Conservation (phyloP, 2,888 invertebrate species). For the Diadromus collaris region DNA sequence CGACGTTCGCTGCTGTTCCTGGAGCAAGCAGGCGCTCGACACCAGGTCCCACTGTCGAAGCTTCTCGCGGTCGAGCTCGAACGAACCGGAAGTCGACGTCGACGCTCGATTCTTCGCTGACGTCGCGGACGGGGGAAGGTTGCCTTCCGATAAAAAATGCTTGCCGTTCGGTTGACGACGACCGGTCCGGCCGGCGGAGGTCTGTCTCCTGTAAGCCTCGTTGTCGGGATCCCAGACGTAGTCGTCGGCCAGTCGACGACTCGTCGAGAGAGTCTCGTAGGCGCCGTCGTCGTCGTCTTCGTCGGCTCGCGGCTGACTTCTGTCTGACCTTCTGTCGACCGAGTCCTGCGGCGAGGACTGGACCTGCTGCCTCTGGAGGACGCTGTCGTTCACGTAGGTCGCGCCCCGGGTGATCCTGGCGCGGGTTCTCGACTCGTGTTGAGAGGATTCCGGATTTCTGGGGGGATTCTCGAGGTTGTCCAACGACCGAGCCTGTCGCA, state of each 20-base stretch:
- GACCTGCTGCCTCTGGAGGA: constrained; percentile 80
- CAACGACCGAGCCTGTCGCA: constrained; percentile 90
- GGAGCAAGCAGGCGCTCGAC: constrained; percentile 86
- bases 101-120: constrained; percentile 63
- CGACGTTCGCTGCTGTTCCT: constrained; percentile 81
- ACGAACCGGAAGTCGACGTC: constrained; percentile 73
- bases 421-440: constrained; percentile 66
- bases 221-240: constrained; percentile 79
- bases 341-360: constrained; percentile 67
- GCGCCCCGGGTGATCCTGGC: constrained; percentile 86
- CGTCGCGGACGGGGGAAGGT: constrained; percentile 77
- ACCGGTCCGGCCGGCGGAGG: constrained; percentile 54
- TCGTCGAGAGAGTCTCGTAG: constrained; percentile 82
- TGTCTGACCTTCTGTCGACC: constrained; percentile 73
- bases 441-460: constrained; percentile 71
- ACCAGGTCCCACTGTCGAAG: constrained; percentile 94
- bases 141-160: constrained; percentile 81
- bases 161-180: constrained; percentile 54
- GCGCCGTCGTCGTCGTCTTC: constrained; percentile 81
- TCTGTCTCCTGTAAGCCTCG: constrained; percentile 75
- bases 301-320: constrained; percentile 74
- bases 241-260: constrained; percentile 73
- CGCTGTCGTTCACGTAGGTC: constrained; percentile 89
- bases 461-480: constrained; percentile 87
- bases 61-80: constrained; percentile 90